phyloP scores from a whole-genome alignment of 1,140 invertebrate species.

The Papilio helenus region DNA sequence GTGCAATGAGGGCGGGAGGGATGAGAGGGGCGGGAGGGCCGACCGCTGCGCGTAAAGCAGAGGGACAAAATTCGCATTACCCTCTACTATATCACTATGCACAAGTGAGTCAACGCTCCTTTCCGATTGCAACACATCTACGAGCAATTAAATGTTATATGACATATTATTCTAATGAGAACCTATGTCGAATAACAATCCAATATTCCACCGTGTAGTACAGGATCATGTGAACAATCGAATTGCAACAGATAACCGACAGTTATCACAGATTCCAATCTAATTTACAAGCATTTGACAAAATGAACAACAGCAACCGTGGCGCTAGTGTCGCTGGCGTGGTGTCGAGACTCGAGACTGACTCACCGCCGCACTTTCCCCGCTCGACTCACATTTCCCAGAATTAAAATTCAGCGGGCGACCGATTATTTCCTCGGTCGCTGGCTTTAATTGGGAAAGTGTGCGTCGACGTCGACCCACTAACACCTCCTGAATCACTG shows the following conservation, averaged over 20 bases:
- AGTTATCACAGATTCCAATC: not conserved
- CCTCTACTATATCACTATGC: not conserved
- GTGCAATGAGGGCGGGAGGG: not conserved
- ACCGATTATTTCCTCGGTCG: not conserved
- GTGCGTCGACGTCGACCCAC: not conserved
- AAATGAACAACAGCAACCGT: not conserved
- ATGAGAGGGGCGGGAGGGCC: not conserved
- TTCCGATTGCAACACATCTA: not conserved
- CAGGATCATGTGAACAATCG: no score
- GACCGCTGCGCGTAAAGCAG: not conserved
- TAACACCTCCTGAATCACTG: not conserved
- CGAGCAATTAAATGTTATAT: not conserved
- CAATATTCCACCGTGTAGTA: not conserved
- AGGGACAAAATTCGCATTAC: not conserved
- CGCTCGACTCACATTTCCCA: slow-evolving; percentile 12
- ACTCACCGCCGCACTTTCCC: slow-evolving; percentile 14
- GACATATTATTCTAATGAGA: not conserved
- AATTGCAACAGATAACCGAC: not conserved
- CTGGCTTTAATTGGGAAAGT: slow-evolving; percentile 7
- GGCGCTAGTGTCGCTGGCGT: not conserved
- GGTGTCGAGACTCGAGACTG: not conserved
- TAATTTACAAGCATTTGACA: not conserved
- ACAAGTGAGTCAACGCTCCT: not conserved
- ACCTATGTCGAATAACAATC: not conserved
- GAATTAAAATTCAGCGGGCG: slow-evolving; percentile 20